phyloP scores from a whole-genome alignment of 35 echinoderm and acorn worm species.

The Heliocidaris erythrogramma region DNA sequence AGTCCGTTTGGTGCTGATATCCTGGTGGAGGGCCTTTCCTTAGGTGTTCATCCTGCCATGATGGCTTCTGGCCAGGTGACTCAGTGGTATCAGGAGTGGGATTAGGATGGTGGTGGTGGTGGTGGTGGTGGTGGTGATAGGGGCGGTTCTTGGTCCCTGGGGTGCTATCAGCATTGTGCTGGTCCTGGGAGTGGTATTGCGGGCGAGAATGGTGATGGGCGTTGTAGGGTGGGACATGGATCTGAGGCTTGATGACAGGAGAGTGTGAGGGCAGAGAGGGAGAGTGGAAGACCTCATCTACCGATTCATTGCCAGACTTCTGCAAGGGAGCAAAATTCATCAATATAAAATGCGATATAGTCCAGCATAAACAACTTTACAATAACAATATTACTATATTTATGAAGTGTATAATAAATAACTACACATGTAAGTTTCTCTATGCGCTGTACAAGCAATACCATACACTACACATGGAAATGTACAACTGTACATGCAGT shows the following conservation, averaged over 20 bases:
- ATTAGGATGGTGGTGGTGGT: neutral
- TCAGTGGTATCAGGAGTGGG: conserved; percentile 4
- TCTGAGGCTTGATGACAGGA: neutral
- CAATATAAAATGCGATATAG: neutral
- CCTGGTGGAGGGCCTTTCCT: conserved; percentile 18
- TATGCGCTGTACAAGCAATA: no score
- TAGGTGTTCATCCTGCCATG: neutral
- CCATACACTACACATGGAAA: no score
- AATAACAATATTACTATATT: no score
- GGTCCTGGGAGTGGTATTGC: neutral
- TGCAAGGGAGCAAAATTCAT: neutral
- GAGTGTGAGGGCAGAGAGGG: conserved; percentile 16
- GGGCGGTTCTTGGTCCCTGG: neutral
- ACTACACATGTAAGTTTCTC: no score
- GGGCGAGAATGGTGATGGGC: neutral
- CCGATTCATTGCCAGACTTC: neutral
- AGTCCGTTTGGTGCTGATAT: neutral
- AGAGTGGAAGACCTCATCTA: conserved; percentile 32
- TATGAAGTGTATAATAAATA: no score
- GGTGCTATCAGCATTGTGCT: neutral
- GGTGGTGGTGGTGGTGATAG: neutral
- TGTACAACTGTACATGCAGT: neutral
- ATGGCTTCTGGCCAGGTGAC: neutral
- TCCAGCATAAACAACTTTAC: neutral
- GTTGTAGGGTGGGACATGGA: neutral